Base-by-base conservation (phyloP, 2,797 vertebrate genomes). In the Dryobates pubescens region DNA sequence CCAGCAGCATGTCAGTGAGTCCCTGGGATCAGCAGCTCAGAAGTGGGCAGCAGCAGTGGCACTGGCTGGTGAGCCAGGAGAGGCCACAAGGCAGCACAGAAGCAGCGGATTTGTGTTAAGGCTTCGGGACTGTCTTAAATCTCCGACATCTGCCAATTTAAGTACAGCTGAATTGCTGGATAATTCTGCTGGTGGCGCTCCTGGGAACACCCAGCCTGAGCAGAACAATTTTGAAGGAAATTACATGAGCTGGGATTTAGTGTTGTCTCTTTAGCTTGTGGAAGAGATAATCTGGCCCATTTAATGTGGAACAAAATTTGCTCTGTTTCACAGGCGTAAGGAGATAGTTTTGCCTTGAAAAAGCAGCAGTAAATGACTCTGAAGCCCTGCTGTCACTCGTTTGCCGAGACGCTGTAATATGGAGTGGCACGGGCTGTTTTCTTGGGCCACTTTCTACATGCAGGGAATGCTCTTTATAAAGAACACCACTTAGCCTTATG, bases 151-250 rank as follows among this genome's bases (percentile, higher is more conserved):
- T 96, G 92, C 92, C 91, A 87, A 92, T 89, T 94, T 93, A 96
- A 96, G 92, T 91, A 86, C 82, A 86, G 88, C 89, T 91, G 95
- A 96, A 94, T 92, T 76, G 80, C 89, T 4, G 68, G 94, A 89
- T 95, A 92, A 92, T 96, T 96, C 91, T 93, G 86, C 86, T 92
- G 92, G 91, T 94, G 93, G 94, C 41, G 91, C 96, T 94, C 93
- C 90, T 93, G 95, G 95, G 95, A 96, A 94, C 93, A 85, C 88
- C 92, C 84, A 65, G 86, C 76, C 89, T 1, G 16, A 89, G 84
- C 73, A 90, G 95, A 95, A 88, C 85, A 68, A 90, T 95, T 92
- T 76, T 92, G 94, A 95, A 95, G 92, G 74, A 96, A 95, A 96
- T 95, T 91, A 88, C 92, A 91, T 91, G 94, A 96, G 67, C 82